Evolutionary conservation across 2,888 invertebrate species (phyloP).

Genomic region (Paralinhomoeus sp.): DNA sequence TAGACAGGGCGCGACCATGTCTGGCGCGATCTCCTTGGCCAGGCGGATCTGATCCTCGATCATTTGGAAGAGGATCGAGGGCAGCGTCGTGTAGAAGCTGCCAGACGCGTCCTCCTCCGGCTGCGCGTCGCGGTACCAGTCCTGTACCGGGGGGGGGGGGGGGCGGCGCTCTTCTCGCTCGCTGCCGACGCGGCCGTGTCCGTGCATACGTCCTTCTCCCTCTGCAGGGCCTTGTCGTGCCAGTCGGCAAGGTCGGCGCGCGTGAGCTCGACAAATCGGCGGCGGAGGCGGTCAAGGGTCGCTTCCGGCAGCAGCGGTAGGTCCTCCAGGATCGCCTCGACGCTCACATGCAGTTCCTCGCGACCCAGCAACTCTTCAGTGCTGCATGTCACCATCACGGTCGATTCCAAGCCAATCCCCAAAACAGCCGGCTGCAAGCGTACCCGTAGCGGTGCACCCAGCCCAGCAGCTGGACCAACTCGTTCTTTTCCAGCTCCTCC

Average conservation of each 20-base stretch:
- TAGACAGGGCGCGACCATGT: not conserved
- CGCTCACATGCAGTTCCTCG: constrained; percentile 46
- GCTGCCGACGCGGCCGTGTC: no score
- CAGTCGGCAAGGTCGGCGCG: constrained; percentile 44
- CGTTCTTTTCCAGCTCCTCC: constrained; percentile 67
- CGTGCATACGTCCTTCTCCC: constrained; percentile 49
- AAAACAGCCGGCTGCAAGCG: constrained; percentile 5
- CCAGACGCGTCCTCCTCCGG: constrained; percentile 54
- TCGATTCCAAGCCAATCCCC: no score
- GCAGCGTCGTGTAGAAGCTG: constrained; percentile 71
- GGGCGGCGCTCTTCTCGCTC: no score
- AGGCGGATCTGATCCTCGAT: constrained; percentile 65
- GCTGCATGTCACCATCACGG: constrained; percentile 15
- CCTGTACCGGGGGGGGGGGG: no score
- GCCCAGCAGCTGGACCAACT: constrained; percentile 71
- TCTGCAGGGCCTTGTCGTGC: constrained; percentile 74
- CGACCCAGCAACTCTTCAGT: constrained; percentile 65
- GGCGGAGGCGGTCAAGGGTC: constrained; percentile 51
- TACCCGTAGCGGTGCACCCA: constrained; percentile 71
- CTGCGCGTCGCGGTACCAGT: constrained; percentile 54
- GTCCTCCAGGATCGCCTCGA: constrained; percentile 33
- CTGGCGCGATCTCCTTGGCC: not conserved
- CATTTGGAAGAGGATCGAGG: constrained; percentile 92
- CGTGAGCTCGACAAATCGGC: constrained; percentile 23
- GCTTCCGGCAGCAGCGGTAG: constrained; percentile 53